These are phyloP conservation scores for Scaptomyza reducta DNA, from an alignment of 2,888 invertebrate genomes.

Conservation along the genomic window DNA sequence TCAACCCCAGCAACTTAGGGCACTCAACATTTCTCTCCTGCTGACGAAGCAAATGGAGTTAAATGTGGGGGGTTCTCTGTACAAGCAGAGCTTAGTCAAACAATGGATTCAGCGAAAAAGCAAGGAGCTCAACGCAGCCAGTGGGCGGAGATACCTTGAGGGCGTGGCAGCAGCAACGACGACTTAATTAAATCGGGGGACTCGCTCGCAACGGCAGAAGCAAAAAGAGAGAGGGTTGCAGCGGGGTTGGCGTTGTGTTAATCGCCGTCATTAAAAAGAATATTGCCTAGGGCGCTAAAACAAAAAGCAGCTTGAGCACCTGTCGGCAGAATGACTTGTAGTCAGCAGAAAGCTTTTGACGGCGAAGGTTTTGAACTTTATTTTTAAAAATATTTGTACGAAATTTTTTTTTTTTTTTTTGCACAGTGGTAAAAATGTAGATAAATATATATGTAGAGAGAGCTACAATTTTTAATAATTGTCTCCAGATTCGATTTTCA, in stretches of 20 bases:
- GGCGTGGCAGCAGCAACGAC: slow-evolving; percentile 44
- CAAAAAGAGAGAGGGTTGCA: neutral
- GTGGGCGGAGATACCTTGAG: slow-evolving; percentile 5
- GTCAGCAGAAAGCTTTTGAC: slow-evolving; percentile 3
- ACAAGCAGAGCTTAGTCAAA: slow-evolving; percentile 73
- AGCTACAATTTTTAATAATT: no score
- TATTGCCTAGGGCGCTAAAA: slow-evolving; percentile 72
- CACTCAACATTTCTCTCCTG: slow-evolving; percentile 12
- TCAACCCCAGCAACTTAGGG: slow-evolving; percentile 18
- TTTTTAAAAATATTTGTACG: slow-evolving; percentile 25
- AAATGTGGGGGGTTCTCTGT: slow-evolving; percentile 46
- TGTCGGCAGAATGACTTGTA: slow-evolving; percentile 36
- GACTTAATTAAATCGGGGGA: slow-evolving; percentile 74
- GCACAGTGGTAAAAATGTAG: slow-evolving; percentile 39
- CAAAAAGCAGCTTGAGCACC: slow-evolving; percentile 64
- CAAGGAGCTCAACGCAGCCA: slow-evolving; percentile 20
- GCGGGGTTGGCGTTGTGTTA: slow-evolving; percentile 51
- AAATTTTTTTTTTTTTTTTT: slow-evolving; percentile 13
- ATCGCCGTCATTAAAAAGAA: slow-evolving; percentile 78
- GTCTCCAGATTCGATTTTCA: no score
- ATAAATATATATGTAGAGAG: no score
- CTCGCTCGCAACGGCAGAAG: neutral
- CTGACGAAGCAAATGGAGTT: slow-evolving; percentile 53
- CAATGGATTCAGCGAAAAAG: slow-evolving; percentile 77
- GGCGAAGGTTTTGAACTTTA: slow-evolving; percentile 34